Evolutionary conservation across 2,888 invertebrate species (phyloP), one percentile per base, ranked within the genome.

Genomic region (Sesamia inferens): DNA sequence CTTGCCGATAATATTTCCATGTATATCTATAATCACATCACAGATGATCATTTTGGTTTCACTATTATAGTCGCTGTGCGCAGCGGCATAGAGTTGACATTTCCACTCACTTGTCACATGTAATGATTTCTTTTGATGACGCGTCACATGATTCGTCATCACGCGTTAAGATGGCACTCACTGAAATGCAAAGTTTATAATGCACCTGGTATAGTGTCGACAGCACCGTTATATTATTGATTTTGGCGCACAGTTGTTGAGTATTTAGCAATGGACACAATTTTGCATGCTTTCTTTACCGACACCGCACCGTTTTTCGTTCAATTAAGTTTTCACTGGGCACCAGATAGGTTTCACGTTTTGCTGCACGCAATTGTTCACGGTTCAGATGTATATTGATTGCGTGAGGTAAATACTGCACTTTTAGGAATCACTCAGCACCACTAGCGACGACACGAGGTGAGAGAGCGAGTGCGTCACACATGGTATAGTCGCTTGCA

Each of bases 31-130:
- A 86, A 91, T 93, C 90, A 93, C 92, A 88, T 92, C 92, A 93
- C 91, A 87, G 88, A 90, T 90, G 88, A 90, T 90, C 87, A 89
- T 89, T 85, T 92, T 90, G 89, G 85, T 91, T 91, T 90, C 90
- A 92, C 91, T 91, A 90, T 88, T 88, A 87, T 88, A 79, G 88
- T 88, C 92, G 92, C 92, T 89, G 83, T 88, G 79, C 80, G 78
- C 83, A 87, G 91, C 92, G 93, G 88, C 90, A 88, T 91, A 90
- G 88, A 89, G 88, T 90, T 89, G 86, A 90, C 90, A 90, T 90
- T 90, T 92, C 96, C 97, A 97, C 97, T 97, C 97, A 97, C 97
- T 86, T 96, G 97, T 97, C 97, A 97, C 97, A 97, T 97, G 97
- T 97, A 97, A 97, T 97, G 97, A 97, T 97, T 97, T 92, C 83